These are phyloP conservation scores for Caenorhabditis angaria DNA, from an alignment of 2,888 invertebrate genomes.

Conservation along the genomic window DNA sequence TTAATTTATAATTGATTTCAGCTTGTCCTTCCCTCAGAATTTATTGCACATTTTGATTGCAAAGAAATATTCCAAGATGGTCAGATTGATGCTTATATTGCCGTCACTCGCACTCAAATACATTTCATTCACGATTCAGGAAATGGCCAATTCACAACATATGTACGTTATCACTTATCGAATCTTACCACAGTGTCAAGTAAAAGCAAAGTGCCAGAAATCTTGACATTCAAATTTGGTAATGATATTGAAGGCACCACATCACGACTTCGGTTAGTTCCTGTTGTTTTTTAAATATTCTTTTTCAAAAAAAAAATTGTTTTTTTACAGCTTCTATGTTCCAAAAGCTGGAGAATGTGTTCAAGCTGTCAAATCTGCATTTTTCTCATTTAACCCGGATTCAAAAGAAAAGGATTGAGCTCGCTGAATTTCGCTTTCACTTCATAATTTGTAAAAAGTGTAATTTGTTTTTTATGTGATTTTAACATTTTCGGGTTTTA, in stretches of 20 bases:
- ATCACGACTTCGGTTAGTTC: slow-evolving; percentile 64
- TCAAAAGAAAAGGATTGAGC: too few relatives aligned
- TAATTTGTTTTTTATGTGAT: too few relatives aligned
- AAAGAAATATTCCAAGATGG: slow-evolving; percentile 82
- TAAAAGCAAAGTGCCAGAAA: slow-evolving; percentile 90
- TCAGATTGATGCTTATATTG: slow-evolving; percentile 55
- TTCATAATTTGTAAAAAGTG: too few relatives aligned
- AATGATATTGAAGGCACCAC: slow-evolving; percentile 67
- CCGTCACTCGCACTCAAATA: slow-evolving; percentile 65
- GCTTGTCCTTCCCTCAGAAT: slow-evolving; percentile 77
- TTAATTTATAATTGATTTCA: slow-evolving; percentile 16
- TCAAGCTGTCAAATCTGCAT: slow-evolving; percentile 69
- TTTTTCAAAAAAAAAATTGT: background rate
- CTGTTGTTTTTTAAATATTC: background rate
- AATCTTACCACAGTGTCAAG: slow-evolving; percentile 96
- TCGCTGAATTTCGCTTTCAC: too few relatives aligned
- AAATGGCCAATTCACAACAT: slow-evolving; percentile 83
- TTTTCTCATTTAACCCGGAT: slow-evolving; percentile 61
- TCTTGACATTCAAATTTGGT: slow-evolving; percentile 84
- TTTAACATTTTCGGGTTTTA: background rate
- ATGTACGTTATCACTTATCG: slow-evolving; percentile 86
- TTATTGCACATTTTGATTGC: slow-evolving; percentile 87
- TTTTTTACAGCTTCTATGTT: slow-evolving; percentile 58
- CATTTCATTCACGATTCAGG: slow-evolving; percentile 59
- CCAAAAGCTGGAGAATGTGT: slow-evolving; percentile 71